Conservation (phyloP, 2,888 invertebrate genomes). For the Chrysolina americana region DNA sequence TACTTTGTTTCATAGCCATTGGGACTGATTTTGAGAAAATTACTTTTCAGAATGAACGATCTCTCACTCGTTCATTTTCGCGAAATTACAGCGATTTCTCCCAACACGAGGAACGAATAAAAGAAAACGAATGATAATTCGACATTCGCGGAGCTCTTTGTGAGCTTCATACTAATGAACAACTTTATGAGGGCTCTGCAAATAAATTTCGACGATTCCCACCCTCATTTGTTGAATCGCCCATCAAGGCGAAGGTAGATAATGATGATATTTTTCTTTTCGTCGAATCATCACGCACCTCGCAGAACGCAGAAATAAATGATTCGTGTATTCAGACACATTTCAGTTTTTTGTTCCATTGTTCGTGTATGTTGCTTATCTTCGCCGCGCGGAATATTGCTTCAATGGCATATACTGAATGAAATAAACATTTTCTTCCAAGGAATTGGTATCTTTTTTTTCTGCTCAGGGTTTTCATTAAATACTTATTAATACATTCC, state of each 20-base stretch:
- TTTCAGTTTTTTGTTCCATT: not conserved
- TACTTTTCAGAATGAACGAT: not conserved
- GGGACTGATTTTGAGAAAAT: not conserved
- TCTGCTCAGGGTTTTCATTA: too few relatives aligned
- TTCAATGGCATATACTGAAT: not conserved
- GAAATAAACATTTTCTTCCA: not conserved
- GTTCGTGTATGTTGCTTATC: not conserved
- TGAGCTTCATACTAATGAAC: conserved; percentile 41
- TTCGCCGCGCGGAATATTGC: not conserved
- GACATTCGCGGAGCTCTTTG: conserved; percentile 32
- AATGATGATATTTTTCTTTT: conserved; percentile 6
- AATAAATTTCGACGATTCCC: conserved; percentile 34
- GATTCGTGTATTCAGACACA: not conserved
- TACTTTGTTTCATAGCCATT: not conserved
- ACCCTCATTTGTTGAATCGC: conserved; percentile 32
- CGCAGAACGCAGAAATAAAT: not conserved
- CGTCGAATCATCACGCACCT: conserved; percentile 7
- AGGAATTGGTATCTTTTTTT: too few relatives aligned
- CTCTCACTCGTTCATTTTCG: conserved; percentile 27
- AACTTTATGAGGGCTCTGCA: conserved; percentile 38
- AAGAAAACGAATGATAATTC: conserved; percentile 31
- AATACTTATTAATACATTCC: too few relatives aligned
- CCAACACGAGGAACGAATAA: conserved; percentile 35
- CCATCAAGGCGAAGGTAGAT: conserved; percentile 18
- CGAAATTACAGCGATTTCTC: conserved; percentile 33